phyloP scores from a whole-genome alignment of 2,888 invertebrate genomes.

The Clepsis dumicolana region DNA sequence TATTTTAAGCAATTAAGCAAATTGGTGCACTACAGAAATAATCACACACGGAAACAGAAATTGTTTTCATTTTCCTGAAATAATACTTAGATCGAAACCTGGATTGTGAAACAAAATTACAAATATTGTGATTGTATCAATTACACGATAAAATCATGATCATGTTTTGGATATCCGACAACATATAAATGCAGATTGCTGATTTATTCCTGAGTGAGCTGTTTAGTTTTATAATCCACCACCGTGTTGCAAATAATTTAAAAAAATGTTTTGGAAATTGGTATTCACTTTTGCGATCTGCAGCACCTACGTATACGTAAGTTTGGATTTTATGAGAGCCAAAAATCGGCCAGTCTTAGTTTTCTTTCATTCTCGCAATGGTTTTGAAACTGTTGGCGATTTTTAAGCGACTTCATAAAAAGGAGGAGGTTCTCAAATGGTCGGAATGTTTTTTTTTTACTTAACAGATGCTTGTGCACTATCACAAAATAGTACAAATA shows the following conservation, averaged over 20 bases:
- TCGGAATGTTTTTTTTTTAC: no score
- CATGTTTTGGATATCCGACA: not conserved
- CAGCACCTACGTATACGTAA: constrained; percentile 47
- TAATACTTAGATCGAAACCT: not conserved
- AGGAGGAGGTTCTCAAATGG: no score
- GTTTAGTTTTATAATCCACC: not conserved
- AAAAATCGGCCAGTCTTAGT: not conserved
- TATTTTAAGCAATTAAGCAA: no score
- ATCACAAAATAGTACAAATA: no score
- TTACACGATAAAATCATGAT: constrained; percentile 30
- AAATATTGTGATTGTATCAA: not conserved
- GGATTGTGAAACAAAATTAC: not conserved
- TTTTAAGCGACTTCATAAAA: no score
- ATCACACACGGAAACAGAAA: not conserved
- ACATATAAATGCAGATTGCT: constrained; percentile 21
- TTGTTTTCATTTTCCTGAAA: not conserved
- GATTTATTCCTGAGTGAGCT: not conserved
- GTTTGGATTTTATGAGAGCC: constrained; percentile 34
- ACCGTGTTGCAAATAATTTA: not conserved
- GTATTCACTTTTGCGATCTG: constrained; percentile 45
- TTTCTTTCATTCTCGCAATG: no score
- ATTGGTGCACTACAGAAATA: no score
- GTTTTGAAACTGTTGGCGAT: no score
- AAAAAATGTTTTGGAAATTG: constrained; percentile 43
- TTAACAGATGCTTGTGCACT: no score